Evolutionary conservation across 1,140 invertebrate species (phyloP).

Genomic region (Papilio dardanus): DNA sequence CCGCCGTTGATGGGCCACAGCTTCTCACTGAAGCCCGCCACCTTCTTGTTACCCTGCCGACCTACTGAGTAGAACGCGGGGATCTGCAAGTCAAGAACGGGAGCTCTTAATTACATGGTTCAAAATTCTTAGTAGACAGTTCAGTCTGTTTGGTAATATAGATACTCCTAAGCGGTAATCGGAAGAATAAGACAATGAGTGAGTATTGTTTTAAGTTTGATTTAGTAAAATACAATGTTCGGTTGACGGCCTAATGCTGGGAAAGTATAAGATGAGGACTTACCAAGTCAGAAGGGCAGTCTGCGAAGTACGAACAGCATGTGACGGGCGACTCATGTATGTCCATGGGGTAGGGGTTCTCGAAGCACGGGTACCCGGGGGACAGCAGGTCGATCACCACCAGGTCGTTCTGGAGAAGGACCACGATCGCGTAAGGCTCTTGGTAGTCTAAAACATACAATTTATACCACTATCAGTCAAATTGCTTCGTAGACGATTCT

Average conservation of each 20-base stretch:
- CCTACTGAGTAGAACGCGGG: conserved; percentile 96
- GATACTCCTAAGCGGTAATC: neutral
- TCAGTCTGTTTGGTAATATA: neutral
- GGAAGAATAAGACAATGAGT: too few relatives aligned
- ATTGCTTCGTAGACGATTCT: too few relatives aligned
- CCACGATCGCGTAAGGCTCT: conserved; percentile 98
- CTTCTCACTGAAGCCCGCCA: conserved; percentile 95
- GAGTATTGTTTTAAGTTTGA: too few relatives aligned
- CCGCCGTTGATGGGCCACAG: conserved; percentile 98
- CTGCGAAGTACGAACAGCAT: conserved; percentile 97
- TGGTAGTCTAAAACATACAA: conserved; percentile 89
- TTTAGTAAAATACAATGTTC: too few relatives aligned
- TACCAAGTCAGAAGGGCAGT: conserved; percentile 98
- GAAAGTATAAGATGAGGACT: too few relatives aligned
- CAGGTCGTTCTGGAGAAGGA: conserved; percentile 98
- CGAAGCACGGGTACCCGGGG: conserved; percentile 98
- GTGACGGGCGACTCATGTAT: conserved; percentile 98
- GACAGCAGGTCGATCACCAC: conserved; percentile 98
- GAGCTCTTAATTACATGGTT: too few relatives aligned
- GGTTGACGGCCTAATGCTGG: too few relatives aligned
- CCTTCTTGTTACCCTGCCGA: conserved; percentile 84
- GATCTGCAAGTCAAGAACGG: conserved; percentile 60
- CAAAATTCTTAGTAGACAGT: neutral
- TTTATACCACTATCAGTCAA: neutral
- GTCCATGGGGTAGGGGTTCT: conserved; percentile 99